These are phyloP conservation scores for Amphibalanus amphitrite DNA, from an alignment of 1,140 invertebrate genomes.

Conservation along the genomic window DNA sequence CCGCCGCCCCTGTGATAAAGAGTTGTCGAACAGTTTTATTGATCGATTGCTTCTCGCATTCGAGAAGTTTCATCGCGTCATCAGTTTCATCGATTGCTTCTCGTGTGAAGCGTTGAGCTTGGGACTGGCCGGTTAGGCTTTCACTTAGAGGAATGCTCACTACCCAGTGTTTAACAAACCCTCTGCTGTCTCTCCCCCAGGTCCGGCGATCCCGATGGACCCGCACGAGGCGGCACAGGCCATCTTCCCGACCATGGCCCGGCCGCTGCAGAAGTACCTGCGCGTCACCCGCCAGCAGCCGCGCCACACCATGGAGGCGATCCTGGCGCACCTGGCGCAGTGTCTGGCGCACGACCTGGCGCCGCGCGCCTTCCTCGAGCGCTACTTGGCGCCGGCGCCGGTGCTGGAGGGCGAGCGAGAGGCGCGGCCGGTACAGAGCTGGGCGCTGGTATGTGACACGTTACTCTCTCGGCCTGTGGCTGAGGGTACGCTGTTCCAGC, in stretches of 20 bases:
- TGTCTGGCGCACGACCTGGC: slow-evolving; percentile 84
- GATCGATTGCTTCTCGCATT: no score
- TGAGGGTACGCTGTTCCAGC: slow-evolving; percentile 64
- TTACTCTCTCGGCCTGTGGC: slow-evolving; percentile 60
- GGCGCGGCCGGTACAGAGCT: slow-evolving; percentile 55
- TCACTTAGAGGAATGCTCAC: no score
- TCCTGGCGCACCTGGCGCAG: slow-evolving; percentile 63
- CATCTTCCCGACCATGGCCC: slow-evolving; percentile 87
- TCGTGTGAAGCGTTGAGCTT: no score
- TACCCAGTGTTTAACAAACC: no score
- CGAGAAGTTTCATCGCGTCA: no score
- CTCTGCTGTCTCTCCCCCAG: not conserved
- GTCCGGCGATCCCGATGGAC: slow-evolving; percentile 43
- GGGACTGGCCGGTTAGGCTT: no score
- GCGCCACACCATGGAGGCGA: slow-evolving; percentile 80
- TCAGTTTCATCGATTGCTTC: no score
- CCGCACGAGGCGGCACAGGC: slow-evolving; percentile 92
- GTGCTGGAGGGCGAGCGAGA: slow-evolving; percentile 44
- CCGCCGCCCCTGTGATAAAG: no score
- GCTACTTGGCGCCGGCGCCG: slow-evolving; percentile 57
- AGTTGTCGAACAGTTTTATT: no score
- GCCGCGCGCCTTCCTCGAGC: slow-evolving; percentile 82
- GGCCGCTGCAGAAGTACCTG: slow-evolving; percentile 89
- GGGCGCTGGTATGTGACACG: slow-evolving; percentile 72
- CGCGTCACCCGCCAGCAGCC: slow-evolving; percentile 88